Evolutionary conservation across 92 coral and sea anemone species (phyloP).

Genomic region (Umimayanthus kanabou): DNA sequence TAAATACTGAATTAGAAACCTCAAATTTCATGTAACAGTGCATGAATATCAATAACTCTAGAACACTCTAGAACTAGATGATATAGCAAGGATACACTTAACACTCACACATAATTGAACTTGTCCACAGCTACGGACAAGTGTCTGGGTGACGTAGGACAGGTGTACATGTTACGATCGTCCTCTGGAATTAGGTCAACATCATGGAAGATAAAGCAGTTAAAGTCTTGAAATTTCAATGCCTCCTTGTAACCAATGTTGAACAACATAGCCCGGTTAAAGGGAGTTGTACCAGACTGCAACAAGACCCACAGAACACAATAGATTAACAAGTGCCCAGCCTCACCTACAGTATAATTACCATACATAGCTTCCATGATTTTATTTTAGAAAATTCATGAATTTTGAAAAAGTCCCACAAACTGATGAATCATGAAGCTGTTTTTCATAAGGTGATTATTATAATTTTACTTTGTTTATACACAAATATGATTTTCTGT

Average conservation of each 20-base stretch:
- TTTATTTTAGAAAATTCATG: too few species aligned
- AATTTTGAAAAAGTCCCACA: too few species aligned
- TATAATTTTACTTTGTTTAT: too few species aligned
- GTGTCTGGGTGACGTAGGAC: slow-evolving; percentile 91
- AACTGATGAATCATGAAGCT: too few species aligned
- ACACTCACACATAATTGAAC: slow-evolving; percentile 73
- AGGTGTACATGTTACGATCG: slow-evolving; percentile 86
- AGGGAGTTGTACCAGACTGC: slow-evolving; percentile 83
- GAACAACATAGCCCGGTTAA: slow-evolving; percentile 92
- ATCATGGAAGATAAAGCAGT: slow-evolving; percentile 93
- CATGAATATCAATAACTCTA: too few species aligned
- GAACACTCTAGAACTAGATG: too few species aligned
- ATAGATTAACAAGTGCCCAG: not conserved
- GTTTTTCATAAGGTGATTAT: too few species aligned
- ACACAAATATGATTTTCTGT: too few species aligned
- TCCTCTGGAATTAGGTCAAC: slow-evolving; percentile 95
- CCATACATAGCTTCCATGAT: too few species aligned
- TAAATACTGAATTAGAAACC: too few species aligned
- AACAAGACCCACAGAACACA: not conserved
- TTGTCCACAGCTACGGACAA: slow-evolving; percentile 93
- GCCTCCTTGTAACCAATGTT: slow-evolving; percentile 96
- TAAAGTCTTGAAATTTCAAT: slow-evolving; percentile 72
- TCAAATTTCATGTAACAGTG: too few species aligned
- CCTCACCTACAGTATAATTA: too few species aligned
- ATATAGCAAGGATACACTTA: not conserved